Percentiles rank a stretch among this genome's conserved stretches.
Conservation (phyloP, 2,113 vertebrate species). For the Zootoca vivipara region DNA sequence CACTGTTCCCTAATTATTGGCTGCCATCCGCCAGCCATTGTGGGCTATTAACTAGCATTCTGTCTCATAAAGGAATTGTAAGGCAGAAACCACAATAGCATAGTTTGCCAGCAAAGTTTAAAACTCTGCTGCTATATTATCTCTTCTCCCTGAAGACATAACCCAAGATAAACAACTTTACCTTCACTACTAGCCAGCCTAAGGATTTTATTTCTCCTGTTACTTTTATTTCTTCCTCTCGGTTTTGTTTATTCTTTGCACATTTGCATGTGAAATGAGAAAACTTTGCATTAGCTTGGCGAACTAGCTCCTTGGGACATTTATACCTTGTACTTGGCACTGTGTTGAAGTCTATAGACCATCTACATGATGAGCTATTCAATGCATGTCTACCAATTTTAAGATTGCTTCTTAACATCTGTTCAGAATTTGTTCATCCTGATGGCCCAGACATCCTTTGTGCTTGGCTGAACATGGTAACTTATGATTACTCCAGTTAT, state of each 20-base stretch:
- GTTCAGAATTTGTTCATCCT: slow-evolving; percentile 3
- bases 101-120: slow-evolving; percentile 7
- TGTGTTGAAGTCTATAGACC: neutral
- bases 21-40: neutral
- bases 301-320: neutral
- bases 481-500: slow-evolving; percentile 8
- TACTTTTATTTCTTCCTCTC: neutral
- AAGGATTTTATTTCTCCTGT: neutral
- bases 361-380: neutral
- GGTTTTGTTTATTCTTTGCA: slow-evolving; percentile 26
- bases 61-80: neutral
- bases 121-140: neutral
- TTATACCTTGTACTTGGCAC: neutral
- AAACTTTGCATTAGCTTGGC: neutral
- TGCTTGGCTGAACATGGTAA: neutral
- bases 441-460: neutral
- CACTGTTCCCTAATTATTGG: neutral
- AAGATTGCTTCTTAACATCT: neutral
- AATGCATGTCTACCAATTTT: neutral
- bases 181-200: neutral
- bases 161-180: neutral
- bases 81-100: neutral
- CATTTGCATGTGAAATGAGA: neutral
- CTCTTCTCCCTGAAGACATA: slow-evolving; percentile 15
- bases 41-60: neutral